A percentile compares a stretch with the other conserved stretches of the same genome.
These are phyloP conservation scores for Polyommatus iphigenia DNA, from an alignment of 2,888 invertebrate species.

Conservation along the genomic window DNA sequence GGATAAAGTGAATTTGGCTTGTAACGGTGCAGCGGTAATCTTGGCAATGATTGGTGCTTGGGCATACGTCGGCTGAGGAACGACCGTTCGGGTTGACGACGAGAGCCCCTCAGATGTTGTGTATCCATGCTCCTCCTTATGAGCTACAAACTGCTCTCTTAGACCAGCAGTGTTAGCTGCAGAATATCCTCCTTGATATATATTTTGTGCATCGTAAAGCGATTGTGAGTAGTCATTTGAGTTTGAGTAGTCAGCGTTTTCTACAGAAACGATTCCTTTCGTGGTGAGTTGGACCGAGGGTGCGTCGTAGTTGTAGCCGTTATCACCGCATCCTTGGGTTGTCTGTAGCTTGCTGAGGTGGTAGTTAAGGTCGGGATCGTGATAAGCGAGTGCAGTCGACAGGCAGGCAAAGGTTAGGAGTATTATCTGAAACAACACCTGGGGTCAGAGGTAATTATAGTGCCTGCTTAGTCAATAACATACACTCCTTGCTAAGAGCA, in stretches of 20 bases:
- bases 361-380: conserved; percentile 74
- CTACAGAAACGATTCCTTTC: conserved; percentile 49
- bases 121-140: conserved; percentile 77
- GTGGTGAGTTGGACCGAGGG: conserved; percentile 77
- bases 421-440: conserved; percentile 59
- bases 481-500: neutral
- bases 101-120: conserved; percentile 78
- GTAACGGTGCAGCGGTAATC: conserved; percentile 71
- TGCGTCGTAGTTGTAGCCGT: conserved; percentile 78
- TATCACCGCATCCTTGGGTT: conserved; percentile 55
- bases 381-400: conserved; percentile 61
- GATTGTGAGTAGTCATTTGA: conserved; percentile 47
- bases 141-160: conserved; percentile 47
- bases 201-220: conserved; percentile 42
- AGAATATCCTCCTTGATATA: conserved; percentile 51
- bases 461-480: neutral
- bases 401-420: conserved; percentile 51
- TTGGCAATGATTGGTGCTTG: conserved; percentile 77
- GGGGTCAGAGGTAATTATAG: conserved; percentile 26
- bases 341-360: conserved; percentile 68
- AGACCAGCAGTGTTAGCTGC: conserved; percentile 53
- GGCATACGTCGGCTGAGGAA: conserved; percentile 68
- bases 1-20: conserved; percentile 60
- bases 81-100: conserved; percentile 58
- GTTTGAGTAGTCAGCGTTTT: conserved; percentile 36